Evolutionary conservation across 2,797 vertebrate species (phyloP).

Genomic region (Dendrocincla tyrannina): DNA sequence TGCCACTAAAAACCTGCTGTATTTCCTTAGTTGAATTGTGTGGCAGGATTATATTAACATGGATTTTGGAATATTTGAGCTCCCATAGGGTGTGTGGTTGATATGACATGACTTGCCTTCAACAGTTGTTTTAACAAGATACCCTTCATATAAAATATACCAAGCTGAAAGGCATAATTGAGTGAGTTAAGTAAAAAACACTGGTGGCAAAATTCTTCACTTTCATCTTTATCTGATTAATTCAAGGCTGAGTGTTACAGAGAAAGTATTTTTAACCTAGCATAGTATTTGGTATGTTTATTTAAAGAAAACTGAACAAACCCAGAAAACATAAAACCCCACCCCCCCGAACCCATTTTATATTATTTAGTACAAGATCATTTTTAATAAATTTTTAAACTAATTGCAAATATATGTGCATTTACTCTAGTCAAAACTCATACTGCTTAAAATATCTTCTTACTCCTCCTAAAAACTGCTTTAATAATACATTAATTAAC

Average conservation of each 20-base stretch:
- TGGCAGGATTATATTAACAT: constrained; percentile 73
- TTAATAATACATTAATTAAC: constrained; percentile 76
- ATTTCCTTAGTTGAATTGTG: constrained; percentile 58
- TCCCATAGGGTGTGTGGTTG: constrained; percentile 73
- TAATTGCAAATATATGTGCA: not conserved
- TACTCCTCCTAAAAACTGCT: constrained; percentile 51
- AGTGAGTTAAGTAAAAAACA: constrained; percentile 72
- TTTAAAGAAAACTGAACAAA: not conserved
- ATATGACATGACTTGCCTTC: constrained; percentile 74
- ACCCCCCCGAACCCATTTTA: not conserved
- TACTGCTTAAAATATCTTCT: constrained; percentile 47
- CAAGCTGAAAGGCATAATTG: constrained; percentile 76
- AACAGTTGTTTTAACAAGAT: constrained; percentile 81
- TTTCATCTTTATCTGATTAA: constrained; percentile 82
- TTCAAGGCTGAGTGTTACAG: constrained; percentile 66
- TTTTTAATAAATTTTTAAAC: not conserved
- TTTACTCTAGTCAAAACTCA: not conserved
- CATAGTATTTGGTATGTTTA: constrained; percentile 46
- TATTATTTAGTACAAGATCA: not conserved
- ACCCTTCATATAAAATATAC: constrained; percentile 71
- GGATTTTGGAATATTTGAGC: constrained; percentile 69
- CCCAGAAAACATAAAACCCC: not conserved
- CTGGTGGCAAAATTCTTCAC: constrained; percentile 76
- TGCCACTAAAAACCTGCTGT: constrained; percentile 48
- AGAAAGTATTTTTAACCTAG: constrained; percentile 66